These are phyloP conservation scores for Parazoanthus swiftii DNA, from an alignment of 92 coral and sea anemone genomes.

Conservation along the genomic window DNA sequence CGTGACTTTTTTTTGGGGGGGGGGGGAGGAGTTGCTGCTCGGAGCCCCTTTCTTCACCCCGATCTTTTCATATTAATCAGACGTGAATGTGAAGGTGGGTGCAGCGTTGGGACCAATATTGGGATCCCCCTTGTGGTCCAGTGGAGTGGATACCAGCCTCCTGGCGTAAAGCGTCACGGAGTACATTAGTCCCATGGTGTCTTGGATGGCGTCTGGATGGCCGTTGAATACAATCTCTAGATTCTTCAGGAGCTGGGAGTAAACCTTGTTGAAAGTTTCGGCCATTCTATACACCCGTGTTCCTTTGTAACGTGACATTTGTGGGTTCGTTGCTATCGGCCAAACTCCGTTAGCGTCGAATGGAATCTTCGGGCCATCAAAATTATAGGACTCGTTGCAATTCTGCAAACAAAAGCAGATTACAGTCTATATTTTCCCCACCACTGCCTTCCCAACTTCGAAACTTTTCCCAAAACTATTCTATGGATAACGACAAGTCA, in stretches of 20 bases:
- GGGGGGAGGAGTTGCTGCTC: too few relatives aligned
- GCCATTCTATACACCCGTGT: constrained; percentile 47
- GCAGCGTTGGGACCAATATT: neutral
- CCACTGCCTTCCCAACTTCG: too few relatives aligned
- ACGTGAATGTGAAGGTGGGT: neutral
- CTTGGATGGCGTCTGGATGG: constrained; percentile 49
- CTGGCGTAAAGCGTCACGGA: constrained; percentile 39
- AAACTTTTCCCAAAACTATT: too few relatives aligned
- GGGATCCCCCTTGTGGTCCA: neutral
- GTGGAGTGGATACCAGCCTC: neutral
- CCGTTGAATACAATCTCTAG: constrained; percentile 68
- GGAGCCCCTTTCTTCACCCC: too few relatives aligned
- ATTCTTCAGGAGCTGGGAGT: constrained; percentile 61
- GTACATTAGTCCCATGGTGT: constrained; percentile 51
- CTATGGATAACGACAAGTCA: too few relatives aligned
- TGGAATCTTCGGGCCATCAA: constrained; percentile 52
- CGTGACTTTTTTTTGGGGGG: too few relatives aligned
- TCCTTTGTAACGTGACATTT: constrained; percentile 44
- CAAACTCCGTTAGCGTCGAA: constrained; percentile 67
- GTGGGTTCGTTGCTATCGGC: constrained; percentile 66
- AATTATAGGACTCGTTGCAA: constrained; percentile 53
- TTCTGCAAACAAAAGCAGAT: constrained; percentile 15
- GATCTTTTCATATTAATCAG: neutral
- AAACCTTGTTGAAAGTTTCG: constrained; percentile 55
- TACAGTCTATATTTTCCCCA: too few relatives aligned